These are phyloP conservation scores for Onthophagus sagittarius DNA, from an alignment of 2,888 invertebrate genomes.

Conservation along the genomic window DNA sequence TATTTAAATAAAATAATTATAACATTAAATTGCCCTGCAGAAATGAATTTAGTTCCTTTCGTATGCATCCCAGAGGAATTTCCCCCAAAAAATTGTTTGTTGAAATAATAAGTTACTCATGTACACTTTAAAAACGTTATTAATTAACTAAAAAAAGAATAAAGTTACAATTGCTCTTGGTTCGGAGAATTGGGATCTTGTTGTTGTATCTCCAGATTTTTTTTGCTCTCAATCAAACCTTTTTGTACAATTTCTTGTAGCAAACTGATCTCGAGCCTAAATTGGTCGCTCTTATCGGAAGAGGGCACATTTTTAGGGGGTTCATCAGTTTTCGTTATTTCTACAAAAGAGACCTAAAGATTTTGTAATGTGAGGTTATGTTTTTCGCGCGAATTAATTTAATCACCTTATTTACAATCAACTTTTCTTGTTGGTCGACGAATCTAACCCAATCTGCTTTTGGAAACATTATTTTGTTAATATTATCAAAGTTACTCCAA, in stretches of 20 bases:
- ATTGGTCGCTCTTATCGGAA: conserved; percentile 46
- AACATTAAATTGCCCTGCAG: not conserved
- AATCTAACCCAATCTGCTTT: conserved; percentile 54
- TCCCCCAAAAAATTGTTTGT: conserved; percentile 58
- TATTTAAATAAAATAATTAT: conserved; percentile 3
- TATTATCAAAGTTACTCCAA: not conserved
- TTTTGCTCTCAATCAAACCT: conserved; percentile 80
- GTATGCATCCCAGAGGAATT: conserved; percentile 42
- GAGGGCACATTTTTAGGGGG: conserved; percentile 36
- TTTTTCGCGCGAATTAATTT: not conserved
- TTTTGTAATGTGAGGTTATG: conserved; percentile 18
- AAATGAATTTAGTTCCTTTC: conserved; percentile 35
- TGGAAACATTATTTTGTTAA: conserved; percentile 36
- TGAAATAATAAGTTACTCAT: conserved; percentile 53
- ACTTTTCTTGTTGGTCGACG: conserved; percentile 51
- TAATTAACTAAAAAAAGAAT: conserved; percentile 14
- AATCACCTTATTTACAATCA: conserved; percentile 44
- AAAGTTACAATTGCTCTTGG: conserved; percentile 53
- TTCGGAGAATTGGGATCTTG: conserved; percentile 89
- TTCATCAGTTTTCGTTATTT: conserved; percentile 23
- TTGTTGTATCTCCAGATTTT: conserved; percentile 85
- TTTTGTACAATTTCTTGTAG: conserved; percentile 85
- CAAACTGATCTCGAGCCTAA: conserved; percentile 75
- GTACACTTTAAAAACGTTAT: conserved; percentile 34
- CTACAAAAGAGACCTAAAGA: conserved; percentile 27